Evolutionary conservation across 1,140 invertebrate species (phyloP).

Genomic region (Sitophilus oryzae): DNA sequence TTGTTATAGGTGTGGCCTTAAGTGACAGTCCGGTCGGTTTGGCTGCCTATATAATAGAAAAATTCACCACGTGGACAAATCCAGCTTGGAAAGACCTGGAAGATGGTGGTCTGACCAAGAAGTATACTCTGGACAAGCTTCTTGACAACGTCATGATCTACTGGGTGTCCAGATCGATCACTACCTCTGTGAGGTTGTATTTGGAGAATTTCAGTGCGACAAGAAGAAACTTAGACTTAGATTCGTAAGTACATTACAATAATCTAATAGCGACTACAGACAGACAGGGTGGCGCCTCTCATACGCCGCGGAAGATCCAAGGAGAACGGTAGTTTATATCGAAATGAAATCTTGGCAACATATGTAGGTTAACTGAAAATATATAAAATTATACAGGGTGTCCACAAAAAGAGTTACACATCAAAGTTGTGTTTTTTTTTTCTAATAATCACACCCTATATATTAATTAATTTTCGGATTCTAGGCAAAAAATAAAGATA

Average conservation of each 20-base stretch:
- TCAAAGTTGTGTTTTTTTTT: too few relatives aligned
- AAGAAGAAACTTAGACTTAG: conserved; percentile 10
- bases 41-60: conserved; percentile 82
- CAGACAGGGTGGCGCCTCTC: too few relatives aligned
- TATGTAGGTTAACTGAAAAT: too few relatives aligned
- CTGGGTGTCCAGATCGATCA: conserved; percentile 64
- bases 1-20: conserved; percentile 52
- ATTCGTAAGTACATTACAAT: conserved; percentile 18
- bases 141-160: conserved; percentile 75
- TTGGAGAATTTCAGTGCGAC: conserved; percentile 51
- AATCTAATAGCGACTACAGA: too few relatives aligned
- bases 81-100: conserved; percentile 46
- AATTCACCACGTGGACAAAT: conserved; percentile 77
- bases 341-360: too few relatives aligned
- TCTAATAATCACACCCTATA: too few relatives aligned
- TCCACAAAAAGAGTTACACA: too few relatives aligned
- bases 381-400: too few relatives aligned
- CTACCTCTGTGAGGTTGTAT: conserved; percentile 61
- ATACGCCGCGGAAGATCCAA: too few relatives aligned
- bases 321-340: too few relatives aligned
- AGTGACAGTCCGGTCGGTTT: conserved; percentile 66
- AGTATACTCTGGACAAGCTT: conserved; percentile 67
- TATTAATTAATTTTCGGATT: too few relatives aligned
- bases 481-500: too few relatives aligned
- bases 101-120: conserved; percentile 67